These are phyloP conservation scores for Gandaritis pyraliata DNA, from an alignment of 2,888 invertebrate genomes.

Conservation along the genomic window DNA sequence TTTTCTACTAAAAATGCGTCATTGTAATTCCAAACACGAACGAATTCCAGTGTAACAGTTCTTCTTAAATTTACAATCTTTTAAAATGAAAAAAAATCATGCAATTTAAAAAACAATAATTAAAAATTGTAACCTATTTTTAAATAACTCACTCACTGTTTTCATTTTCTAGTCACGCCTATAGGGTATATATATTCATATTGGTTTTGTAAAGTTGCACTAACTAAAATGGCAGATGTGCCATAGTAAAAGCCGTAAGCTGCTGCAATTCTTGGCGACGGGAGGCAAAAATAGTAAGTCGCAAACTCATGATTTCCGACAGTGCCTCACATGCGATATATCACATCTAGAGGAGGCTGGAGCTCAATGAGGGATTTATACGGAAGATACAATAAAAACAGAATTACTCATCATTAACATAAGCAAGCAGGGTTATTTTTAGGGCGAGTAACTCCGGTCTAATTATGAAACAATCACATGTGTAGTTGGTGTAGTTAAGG, in stretches of 20 bases:
- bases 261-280: slow-evolving; percentile 20
- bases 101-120: too few species aligned
- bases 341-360: slow-evolving; percentile 18
- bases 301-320: slow-evolving; percentile 31
- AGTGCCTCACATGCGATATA: slow-evolving; percentile 25
- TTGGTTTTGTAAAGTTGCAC: neutral
- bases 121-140: too few species aligned
- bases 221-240: neutral
- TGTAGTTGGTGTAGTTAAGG: too few species aligned
- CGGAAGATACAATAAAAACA: slow-evolving; percentile 33
- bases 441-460: neutral
- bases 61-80: too few species aligned
- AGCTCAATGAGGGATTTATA: slow-evolving; percentile 32
- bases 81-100: too few species aligned
- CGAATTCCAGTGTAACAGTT: too few species aligned
- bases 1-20: too few species aligned
- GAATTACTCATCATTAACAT: slow-evolving; percentile 38
- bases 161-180: too few species aligned
- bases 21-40: too few species aligned
- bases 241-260: slow-evolving; percentile 3
- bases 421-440: slow-evolving; percentile 9
- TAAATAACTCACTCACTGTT: too few species aligned
- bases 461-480: neutral
- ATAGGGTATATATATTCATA: too few species aligned
- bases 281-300: slow-evolving; percentile 27